Base-by-base conservation (phyloP, 2,113 vertebrate genomes). In the Haemorhous mexicanus region DNA sequence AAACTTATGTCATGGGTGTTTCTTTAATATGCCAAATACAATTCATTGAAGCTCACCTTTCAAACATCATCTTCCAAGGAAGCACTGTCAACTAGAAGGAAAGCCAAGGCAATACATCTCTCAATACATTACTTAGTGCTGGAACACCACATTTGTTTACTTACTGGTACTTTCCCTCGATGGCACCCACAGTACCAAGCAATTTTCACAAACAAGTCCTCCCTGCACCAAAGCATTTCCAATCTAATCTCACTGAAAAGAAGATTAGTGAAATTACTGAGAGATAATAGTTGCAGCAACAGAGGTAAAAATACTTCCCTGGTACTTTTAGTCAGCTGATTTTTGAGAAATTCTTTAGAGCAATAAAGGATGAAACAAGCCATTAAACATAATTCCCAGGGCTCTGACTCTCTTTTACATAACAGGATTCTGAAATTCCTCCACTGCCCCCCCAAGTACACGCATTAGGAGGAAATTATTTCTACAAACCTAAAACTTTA, bases 401-500 rank as follows among this genome's bases (percentile, higher is more conserved):
- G 52, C 69, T 94, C 85, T 87, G 94, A 73, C 79, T 67, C 77
- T 70, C 82, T 89, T 92, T 97, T 97, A 96, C 22, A 2, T 96
- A 96, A 97, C 73, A 22, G 91, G 93, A 97, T 96, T 94, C 92
- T 70, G 21, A 85, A 66, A 93, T 76, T 76, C 55, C 39, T 39
- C 46, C 53, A 22, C 28, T 15, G 5, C 39, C 53, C 19, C 59
- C 46, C 16, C 50, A 93, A 91, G 73, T 74, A 90, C 69, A 72
- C 41, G 89, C 93, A 96, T 97, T 94, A 97, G 41, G 74, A 93
- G 91, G 73, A 96, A 96, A 96, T 96, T 0, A 96, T 66, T 96
- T 96, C 79, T 49, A 76, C 89, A 93, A 76, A 93, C 80, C 69
- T 94, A 85, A 89, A 97, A 96, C 91, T 96, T 97, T 15, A 95